Base-by-base conservation (phyloP, 2,797 vertebrate species). In the Scleropages formosus region DNA sequence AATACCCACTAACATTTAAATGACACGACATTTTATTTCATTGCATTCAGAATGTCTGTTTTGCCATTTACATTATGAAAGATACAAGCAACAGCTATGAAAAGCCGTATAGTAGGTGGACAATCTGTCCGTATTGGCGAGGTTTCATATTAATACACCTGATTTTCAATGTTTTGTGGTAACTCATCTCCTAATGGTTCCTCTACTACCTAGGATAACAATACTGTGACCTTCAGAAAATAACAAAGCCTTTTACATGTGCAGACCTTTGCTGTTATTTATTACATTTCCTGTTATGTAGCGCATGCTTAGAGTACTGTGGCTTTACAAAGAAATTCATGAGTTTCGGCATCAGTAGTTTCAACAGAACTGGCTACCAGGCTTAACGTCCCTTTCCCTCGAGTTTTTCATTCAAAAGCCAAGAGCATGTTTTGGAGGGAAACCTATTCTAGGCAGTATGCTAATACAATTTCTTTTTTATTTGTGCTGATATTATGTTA, bases 171-270 rank as follows among this genome's bases (percentile, higher is more conserved):
- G 18, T 56, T 63, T 39, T 49, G 51, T 26, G 58, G 66, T 78
- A 65, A 76, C 74, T 73, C 51, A 64, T 76, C 65, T 76, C 61
- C 72, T 75, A 67, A 51, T 67, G 60, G 70, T 12, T 79, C 66
- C 74, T 74, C 46, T 74, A 22, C 77, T 78, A 73, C 47, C 74
- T 70, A 74, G 72, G 31, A 61, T 65, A 22, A 62, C 44, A 76
- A 73, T 75, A 73, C 72, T 75, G 64, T 80, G 75, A 80, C 78
- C 78, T 75, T 74, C 58, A 20, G n/a, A 47, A 77, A 76, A 39
- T 58, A 44, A 27, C 20, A 72, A 70, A 39, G 26, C 47, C 71
- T 63, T 26, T 56, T 12, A 60, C 72, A 77, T 61, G 46, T 73
- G 60, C 65, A 58, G 8, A 16, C 39, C n/a, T 60, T 69, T 68